phyloP scores from a whole-genome alignment of 1,140 invertebrate species.

The Campoletis sonorensis region DNA sequence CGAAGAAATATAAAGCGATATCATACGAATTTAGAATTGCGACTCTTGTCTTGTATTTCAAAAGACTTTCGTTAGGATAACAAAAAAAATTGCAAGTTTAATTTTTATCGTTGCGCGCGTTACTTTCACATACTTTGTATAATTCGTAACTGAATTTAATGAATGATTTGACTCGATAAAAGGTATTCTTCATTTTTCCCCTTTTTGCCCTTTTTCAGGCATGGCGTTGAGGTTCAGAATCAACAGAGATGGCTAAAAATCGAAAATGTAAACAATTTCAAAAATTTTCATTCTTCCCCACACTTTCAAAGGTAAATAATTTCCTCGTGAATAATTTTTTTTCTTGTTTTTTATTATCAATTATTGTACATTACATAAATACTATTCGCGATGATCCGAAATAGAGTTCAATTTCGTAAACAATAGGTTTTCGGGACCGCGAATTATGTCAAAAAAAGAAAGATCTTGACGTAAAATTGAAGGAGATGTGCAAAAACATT shows the following conservation, averaged over 20 bases:
- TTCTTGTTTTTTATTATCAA: constrained; percentile 50
- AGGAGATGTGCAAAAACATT: no score
- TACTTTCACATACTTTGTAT: constrained; percentile 12
- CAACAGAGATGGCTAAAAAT: not conserved
- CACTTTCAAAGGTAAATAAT: not conserved
- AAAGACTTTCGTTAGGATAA: not conserved
- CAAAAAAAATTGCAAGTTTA: not conserved
- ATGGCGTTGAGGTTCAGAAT: not conserved
- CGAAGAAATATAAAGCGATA: not conserved
- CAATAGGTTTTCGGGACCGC: not conserved
- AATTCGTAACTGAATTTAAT: not conserved
- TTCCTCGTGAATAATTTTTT: not conserved
- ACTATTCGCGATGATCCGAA: not conserved
- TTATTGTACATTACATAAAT: constrained; percentile 50
- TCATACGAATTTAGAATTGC: not conserved
- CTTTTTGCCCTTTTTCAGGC: not conserved
- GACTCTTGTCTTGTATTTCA: not conserved
- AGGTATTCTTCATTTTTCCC: not conserved
- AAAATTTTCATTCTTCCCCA: not conserved
- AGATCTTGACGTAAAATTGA: no score
- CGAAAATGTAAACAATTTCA: no score
- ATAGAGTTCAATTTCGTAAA: not conserved
- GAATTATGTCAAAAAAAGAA: not conserved
- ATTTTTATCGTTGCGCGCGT: not conserved
- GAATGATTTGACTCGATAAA: constrained; percentile 1